These are phyloP conservation scores for Cherax destructor DNA, from an alignment of 1,140 invertebrate species.

Conservation along the genomic window DNA sequence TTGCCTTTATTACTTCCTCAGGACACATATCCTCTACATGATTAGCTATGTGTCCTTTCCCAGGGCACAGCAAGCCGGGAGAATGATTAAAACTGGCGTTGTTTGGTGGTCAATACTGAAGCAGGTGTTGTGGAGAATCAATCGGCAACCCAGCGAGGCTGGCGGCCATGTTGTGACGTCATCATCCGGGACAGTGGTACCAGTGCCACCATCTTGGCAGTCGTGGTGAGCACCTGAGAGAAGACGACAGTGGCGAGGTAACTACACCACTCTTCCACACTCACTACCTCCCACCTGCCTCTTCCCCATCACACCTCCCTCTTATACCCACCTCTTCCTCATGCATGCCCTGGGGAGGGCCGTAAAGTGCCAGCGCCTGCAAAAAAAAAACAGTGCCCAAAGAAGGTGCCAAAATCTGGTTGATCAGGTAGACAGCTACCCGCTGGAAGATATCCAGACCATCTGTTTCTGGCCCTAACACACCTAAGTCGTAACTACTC, in stretches of 20 bases:
- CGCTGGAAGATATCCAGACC: too few species aligned
- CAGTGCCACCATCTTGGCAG: conserved; percentile 41
- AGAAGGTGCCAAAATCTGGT: too few species aligned
- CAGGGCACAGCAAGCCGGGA: background rate
- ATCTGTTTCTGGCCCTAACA: too few species aligned
- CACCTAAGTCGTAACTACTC: too few species aligned
- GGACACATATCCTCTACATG: background rate
- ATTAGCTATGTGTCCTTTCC: background rate
- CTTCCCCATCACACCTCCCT: background rate
- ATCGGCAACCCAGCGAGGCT: conserved; percentile 31
- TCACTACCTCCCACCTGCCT: background rate
- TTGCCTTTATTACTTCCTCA: background rate
- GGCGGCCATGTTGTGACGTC: conserved; percentile 47
- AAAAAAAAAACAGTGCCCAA: too few species aligned
- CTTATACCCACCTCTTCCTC: too few species aligned
- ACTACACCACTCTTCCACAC: background rate
- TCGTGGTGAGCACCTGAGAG: conserved; percentile 44
- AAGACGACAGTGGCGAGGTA: conserved; percentile 42
- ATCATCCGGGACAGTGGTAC: conserved; percentile 37
- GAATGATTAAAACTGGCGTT: background rate
- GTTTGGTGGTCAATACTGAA: background rate
- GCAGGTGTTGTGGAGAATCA: background rate
- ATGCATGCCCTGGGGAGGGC: too few species aligned
- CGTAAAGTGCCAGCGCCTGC: too few species aligned
- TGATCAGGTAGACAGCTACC: too few species aligned